A percentile compares a stretch with the other conserved stretches of the same genome.
phyloP scores from a whole-genome alignment of 2,797 vertebrate genomes.

The Poeciliopsis paucimaculata region DNA sequence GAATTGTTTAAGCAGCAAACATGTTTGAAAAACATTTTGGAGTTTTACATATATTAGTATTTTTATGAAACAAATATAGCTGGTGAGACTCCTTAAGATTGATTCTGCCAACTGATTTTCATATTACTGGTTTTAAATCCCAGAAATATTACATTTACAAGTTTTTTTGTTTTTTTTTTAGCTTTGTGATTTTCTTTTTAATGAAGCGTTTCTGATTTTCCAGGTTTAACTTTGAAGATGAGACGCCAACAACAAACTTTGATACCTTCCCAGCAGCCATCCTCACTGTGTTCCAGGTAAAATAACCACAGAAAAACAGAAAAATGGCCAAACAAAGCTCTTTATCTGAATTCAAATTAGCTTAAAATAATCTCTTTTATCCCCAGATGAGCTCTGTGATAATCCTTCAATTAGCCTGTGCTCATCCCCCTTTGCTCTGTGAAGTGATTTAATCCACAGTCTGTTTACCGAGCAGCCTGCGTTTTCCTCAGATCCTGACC shows the following conservation, averaged over 20 bases:
- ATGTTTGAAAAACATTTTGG: too few species aligned
- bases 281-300: slow-evolving; percentile 96
- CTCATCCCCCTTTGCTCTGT: slow-evolving; percentile 42
- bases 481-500: slow-evolving; percentile 87
- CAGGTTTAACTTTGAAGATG: slow-evolving; percentile 95
- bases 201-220: slow-evolving; percentile 22
- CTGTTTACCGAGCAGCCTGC: neutral
- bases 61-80: too few species aligned
- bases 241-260: slow-evolving; percentile 96
- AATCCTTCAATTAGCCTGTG: slow-evolving; percentile 59
- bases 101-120: neutral
- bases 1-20: too few species aligned
- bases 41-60: neutral
- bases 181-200: neutral
- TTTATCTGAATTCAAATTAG: slow-evolving; percentile 61
- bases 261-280: slow-evolving; percentile 97
- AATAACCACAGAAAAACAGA: slow-evolving; percentile 5
- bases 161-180: neutral
- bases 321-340: slow-evolving; percentile 18
- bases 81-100: too few species aligned
- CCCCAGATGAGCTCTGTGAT: slow-evolving; percentile 47
- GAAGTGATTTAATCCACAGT: slow-evolving; percentile 48
- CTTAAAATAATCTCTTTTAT: slow-evolving; percentile 40
- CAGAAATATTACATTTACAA: neutral
- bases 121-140: slow-evolving; percentile 10